Evolutionary conservation across 2,888 invertebrate species (phyloP), one percentile per base, ranked within the genome.

Genomic region (Cabera pusaria): DNA sequence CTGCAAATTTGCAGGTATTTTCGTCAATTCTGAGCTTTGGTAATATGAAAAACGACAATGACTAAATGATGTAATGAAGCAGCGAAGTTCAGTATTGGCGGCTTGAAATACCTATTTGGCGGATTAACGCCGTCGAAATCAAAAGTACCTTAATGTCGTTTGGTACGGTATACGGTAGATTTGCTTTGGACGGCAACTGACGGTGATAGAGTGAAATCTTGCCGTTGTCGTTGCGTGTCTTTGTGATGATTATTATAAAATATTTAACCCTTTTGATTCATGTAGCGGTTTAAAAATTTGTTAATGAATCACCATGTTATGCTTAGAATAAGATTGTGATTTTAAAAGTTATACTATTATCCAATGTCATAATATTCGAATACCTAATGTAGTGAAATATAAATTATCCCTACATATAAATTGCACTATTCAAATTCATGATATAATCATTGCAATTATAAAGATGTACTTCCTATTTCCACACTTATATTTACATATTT

Each of bases 301-400:
- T 68, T 69, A 65, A 57, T 52, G 50, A 56, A 67, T 68, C 60
- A 64, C 65, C 68, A 72, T 68, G 57, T 68, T 74, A 77, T 65
- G 42, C 66, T 57, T 79, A 79, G 73, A 56, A 67, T 79, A 78
- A 76, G 73, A 69, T 72, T 66, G 66, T 72, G 72, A 72, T 77
- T 76, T 70, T 76, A 74, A 79, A 64, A 65, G 79, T 65, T 73
- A 80, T 76, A 72, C 71, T 79, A 70, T 72, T 75, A 64, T 55
- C 70, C 62, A 71, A 64, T 56, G 58, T 57, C 59, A 62, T 65
- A 55, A 57, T 59, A 52, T 49, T 67, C 60, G 59, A 65, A 60
- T 66, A 65, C 64, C 64, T 65, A 53, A 64, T 64, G 59, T 61
- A 64, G 69, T 66, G 59, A 33, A 39, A 44, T 48, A 48, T 37